Evolutionary conservation across 2,888 invertebrate genomes (phyloP).

Genomic region (Ethmia dodecea): DNA sequence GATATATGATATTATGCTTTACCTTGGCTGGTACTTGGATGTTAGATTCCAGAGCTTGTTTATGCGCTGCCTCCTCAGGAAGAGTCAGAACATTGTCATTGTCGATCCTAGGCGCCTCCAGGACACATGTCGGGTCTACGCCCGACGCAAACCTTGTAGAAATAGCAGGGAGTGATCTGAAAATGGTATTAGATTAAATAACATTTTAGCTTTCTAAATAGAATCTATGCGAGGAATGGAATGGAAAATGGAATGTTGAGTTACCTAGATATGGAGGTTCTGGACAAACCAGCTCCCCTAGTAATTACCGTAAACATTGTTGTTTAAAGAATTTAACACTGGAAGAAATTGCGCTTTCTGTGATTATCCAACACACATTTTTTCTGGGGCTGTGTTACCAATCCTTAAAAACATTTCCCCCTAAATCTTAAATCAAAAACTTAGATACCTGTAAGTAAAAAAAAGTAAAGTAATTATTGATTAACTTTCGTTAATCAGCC

Average conservation of each 20-base stretch:
- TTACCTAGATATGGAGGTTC: conserved; percentile 45
- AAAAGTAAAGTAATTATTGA: no score
- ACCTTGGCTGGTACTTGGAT: conserved; percentile 79
- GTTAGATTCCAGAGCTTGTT: conserved; percentile 56
- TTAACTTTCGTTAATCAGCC: no score
- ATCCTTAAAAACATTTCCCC: no score
- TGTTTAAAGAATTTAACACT: conserved; percentile 33
- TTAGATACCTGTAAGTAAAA: no score
- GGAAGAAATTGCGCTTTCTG: conserved; percentile 10
- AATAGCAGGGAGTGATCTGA: conserved; percentile 51
- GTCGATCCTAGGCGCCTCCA: conserved; percentile 72
- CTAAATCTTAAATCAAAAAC: no score
- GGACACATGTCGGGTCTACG: conserved; percentile 37
- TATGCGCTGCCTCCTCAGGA: conserved; percentile 68
- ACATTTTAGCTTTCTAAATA: not conserved
- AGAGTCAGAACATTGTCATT: conserved; percentile 61
- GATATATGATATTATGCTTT: conserved; percentile 20
- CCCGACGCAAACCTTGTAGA: conserved; percentile 31
- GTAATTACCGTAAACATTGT: conserved; percentile 51
- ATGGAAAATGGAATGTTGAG: conserved; percentile 2
- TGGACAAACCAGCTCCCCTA: conserved; percentile 37
- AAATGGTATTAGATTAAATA: conserved; percentile 15
- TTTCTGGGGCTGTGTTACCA: no score
- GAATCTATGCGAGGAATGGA: not conserved
- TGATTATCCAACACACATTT: conserved; percentile 30